A percentile compares a stretch with the other conserved stretches of the same genome.
phyloP scores from a whole-genome alignment of 2,113 vertebrate genomes.

The Entomyzon cyanotis region DNA sequence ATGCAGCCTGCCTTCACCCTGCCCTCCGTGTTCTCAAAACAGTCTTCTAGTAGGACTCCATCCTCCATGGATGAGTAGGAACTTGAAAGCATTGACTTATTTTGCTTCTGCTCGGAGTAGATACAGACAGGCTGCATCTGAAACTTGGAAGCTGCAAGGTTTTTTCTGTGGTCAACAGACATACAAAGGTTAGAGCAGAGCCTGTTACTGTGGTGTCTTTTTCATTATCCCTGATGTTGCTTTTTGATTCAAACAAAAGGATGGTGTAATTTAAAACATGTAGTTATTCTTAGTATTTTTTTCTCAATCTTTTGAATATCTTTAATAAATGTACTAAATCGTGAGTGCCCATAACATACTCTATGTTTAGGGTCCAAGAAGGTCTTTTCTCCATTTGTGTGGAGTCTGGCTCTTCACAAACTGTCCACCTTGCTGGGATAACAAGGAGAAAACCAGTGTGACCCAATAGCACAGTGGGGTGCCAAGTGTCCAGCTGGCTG shows the following conservation, averaged over 20 bases:
- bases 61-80: neutral
- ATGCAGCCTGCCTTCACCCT: neutral
- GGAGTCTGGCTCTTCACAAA: neutral
- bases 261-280: neutral
- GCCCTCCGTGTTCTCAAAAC: neutral
- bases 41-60: neutral
- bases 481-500: neutral
- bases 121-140: neutral
- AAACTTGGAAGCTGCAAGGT: neutral
- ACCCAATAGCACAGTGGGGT: neutral
- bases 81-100: neutral
- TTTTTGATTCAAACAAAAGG: neutral
- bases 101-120: neutral
- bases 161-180: neutral
- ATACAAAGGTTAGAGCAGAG: neutral
- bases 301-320: neutral
- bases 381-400: neutral
- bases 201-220: neutral
- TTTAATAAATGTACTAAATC: neutral
- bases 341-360: neutral
- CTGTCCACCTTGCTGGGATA: neutral
- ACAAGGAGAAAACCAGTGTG: neutral
- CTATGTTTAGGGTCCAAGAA: neutral
- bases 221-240: neutral
- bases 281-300: neutral